Percentiles rank a stretch among this genome's conserved stretches.
Evolutionary conservation across 2,888 invertebrate species (phyloP).

Genomic region (Tridacna gigas): DNA sequence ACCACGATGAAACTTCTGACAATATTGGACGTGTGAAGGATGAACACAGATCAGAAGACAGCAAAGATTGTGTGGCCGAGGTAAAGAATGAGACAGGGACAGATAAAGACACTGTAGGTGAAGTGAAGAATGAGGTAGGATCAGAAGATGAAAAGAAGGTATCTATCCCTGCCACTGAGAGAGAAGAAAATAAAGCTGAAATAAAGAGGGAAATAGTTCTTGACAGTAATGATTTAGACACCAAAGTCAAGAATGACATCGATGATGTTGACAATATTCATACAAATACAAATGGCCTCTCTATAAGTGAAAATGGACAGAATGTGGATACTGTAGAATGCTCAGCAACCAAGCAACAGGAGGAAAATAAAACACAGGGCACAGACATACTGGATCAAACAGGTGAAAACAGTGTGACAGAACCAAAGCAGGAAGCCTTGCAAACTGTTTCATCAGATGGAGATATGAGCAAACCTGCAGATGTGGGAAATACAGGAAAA

Average conservation of each 20-base stretch:
- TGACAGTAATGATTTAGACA: not conserved
- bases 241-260: not conserved
- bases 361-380: not conserved
- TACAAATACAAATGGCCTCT: not conserved
- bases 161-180: too few relatives aligned
- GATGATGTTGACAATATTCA: too few relatives aligned
- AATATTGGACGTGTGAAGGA: not conserved
- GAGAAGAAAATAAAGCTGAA: not conserved
- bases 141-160: not conserved
- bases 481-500: not conserved
- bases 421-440: not conserved
- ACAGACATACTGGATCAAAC: not conserved
- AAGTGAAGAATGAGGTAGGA: not conserved
- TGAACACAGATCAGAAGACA: not conserved
- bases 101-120: not conserved
- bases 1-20: not conserved
- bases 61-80: too few relatives aligned
- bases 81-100: not conserved
- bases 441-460: not conserved
- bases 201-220: constrained; percentile 1
- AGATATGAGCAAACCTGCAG: not conserved
- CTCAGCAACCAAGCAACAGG: not conserved
- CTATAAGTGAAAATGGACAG: not conserved
- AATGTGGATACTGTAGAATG: not conserved
- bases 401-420: not conserved